Evolutionary conservation across 2,888 invertebrate genomes (phyloP).

Genomic region (Drosophila austrosaltans): DNA sequence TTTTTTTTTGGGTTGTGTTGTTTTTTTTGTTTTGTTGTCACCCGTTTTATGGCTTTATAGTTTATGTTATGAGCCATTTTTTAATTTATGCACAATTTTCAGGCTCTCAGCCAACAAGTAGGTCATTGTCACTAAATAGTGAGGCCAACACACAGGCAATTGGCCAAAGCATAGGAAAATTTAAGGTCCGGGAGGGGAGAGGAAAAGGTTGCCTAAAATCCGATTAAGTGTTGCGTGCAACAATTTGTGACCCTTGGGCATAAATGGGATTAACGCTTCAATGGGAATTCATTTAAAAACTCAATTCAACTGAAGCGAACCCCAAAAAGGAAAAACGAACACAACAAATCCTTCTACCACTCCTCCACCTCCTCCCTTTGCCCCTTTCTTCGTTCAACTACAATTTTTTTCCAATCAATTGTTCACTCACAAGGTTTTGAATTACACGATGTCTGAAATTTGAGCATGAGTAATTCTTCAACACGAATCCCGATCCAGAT

Average conservation of each 20-base stretch:
- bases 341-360: conserved; percentile 55
- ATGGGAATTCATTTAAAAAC: conserved; percentile 69
- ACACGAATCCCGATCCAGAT: conserved; percentile 45
- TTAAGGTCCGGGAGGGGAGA: conserved; percentile 11
- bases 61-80: conserved; percentile 61
- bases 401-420: conserved; percentile 67
- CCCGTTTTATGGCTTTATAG: conserved; percentile 61
- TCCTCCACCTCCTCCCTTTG: conserved; percentile 45
- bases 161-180: conserved; percentile 42
- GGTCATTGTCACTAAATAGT: conserved; percentile 72
- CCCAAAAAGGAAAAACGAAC: conserved; percentile 10
- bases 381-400: conserved; percentile 1
- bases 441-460: conserved; percentile 67
- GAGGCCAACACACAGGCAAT: conserved; percentile 64
- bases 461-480: conserved; percentile 72
- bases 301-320: conserved; percentile 22
- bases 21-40: conserved; percentile 38
- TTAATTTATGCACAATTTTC: conserved; percentile 73
- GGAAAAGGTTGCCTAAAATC: conserved; percentile 54
- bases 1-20: conserved; percentile 24
- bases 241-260: conserved; percentile 59
- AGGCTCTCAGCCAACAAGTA: conserved; percentile 49
- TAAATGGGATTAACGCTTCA: conserved; percentile 78
- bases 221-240: conserved; percentile 69
- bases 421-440: conserved; percentile 64